Base-by-base conservation (phyloP, 2,113 vertebrate species). In the Cyprinodon variegatus region DNA sequence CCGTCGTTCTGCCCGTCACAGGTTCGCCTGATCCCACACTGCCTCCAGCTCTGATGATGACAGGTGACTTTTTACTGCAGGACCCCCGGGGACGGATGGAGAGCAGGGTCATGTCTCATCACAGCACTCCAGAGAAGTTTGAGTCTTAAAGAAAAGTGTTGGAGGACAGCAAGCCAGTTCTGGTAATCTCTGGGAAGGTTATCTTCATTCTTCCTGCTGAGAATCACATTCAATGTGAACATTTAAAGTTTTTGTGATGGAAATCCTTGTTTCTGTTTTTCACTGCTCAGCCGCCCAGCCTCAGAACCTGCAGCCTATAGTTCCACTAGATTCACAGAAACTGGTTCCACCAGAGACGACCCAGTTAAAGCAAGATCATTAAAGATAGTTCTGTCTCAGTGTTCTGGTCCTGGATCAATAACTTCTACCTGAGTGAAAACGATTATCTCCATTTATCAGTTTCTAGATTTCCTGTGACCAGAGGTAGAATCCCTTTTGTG, bases 11-110 rank as follows among this genome's bases (percentile, higher is more conserved):
- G 29, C 40, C 37, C 8, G 39, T 41, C 14, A 13, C 5, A 22
- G 59, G 69, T 48, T 15, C 3, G 39, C 41, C 11, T 4, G 14
- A 71, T 57, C 74, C 17, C 22, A 45, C 38, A n/a, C 40, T 17
- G 29, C 83, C 53, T 72, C 46, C 70, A 65, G 53, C 61, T 67
- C 45, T 2, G 40, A 43, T 1, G 14, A 61, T 84, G 76, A 65
- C 76, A 48, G 3, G 14, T 68, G 48, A 29, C 11, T 65, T 65
- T 17, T 39, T 70, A 59, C 77, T 72, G 62, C 61, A 64, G 74
- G 79, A 68, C 74, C 77, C 75, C 68, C 2, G 14, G 78, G 86
- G 74, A 64, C 3, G n/a, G 57, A 74, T 17, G 80, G 76, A 61
- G 78, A 79, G 57, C 77, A 75, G 0, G 46, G 77, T 45, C 48